Conservation (phyloP, 2,113 vertebrate genomes). For the Aldabrachelys gigantea region DNA sequence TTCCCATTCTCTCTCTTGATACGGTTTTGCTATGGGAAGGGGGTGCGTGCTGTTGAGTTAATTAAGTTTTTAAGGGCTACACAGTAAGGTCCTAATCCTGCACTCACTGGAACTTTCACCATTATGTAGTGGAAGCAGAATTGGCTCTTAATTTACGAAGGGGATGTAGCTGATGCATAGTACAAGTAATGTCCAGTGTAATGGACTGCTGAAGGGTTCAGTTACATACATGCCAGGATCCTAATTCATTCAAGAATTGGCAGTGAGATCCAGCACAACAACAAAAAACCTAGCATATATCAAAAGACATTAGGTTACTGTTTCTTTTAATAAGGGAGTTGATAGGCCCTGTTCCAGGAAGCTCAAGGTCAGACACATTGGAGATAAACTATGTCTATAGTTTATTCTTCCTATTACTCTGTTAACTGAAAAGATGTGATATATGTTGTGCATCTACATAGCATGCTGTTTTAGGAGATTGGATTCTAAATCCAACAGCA, state of each 20-base stretch:
- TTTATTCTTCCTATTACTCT: neutral
- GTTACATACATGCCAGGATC: rapidly evolving
- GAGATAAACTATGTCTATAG: neutral
- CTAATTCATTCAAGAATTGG: rapidly evolving
- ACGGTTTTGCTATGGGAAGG: neutral
- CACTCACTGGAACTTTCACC: neutral
- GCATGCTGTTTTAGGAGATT: neutral
- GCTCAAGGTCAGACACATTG: neutral
- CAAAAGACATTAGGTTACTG: neutral
- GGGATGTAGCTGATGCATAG: neutral
- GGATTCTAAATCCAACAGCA: slow-evolving; percentile 6
- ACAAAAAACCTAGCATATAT: neutral
- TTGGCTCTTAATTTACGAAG: neutral
- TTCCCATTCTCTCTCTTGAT: neutral
- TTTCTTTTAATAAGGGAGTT: neutral
- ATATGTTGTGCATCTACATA: neutral
- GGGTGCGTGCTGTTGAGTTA: neutral
- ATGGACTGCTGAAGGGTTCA: neutral
- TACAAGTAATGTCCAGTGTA: neutral
- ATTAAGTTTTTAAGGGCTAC: neutral
- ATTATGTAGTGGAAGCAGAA: neutral
- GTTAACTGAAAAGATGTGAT: neutral
- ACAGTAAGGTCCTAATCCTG: neutral
- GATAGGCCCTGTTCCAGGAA: neutral
- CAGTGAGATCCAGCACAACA: neutral